These are phyloP conservation scores for Eurystomus gularis DNA, from an alignment of 2,113 vertebrate genomes.

Conservation along the genomic window DNA sequence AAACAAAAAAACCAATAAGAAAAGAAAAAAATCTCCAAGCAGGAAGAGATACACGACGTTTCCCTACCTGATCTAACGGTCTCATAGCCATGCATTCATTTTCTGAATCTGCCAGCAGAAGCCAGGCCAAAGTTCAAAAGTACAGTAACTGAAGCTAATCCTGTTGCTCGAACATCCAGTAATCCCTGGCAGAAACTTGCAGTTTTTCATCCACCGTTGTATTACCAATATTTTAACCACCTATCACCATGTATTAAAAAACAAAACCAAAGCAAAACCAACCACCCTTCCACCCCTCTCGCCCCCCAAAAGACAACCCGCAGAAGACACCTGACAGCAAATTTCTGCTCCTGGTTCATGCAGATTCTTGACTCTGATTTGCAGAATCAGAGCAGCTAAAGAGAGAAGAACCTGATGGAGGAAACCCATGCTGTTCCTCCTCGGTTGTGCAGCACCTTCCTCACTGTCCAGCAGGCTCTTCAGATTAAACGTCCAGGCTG, in stretches of 20 bases:
- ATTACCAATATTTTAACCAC: background rate
- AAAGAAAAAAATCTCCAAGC: background rate
- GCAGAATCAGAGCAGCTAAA: background rate
- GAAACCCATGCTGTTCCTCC: background rate
- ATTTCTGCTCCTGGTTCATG: background rate
- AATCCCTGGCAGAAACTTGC: background rate
- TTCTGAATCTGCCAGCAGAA: background rate
- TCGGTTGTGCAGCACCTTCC: background rate
- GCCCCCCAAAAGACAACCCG: background rate
- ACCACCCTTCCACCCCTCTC: background rate
- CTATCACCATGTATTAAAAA: background rate
- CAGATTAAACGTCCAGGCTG: background rate
- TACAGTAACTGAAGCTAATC: background rate
- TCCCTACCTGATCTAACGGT: background rate
- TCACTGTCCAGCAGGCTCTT: fast-evolving
- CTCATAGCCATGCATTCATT: background rate
- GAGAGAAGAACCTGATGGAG: background rate
- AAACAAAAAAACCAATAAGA: too few relatives aligned
- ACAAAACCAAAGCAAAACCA: background rate
- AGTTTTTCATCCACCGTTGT: background rate
- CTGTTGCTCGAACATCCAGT: background rate
- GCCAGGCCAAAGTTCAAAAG: background rate
- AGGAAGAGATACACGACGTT: background rate
- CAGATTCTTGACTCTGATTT: fast-evolving
- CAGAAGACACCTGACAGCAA: background rate